Base-by-base conservation (phyloP, 2,888 invertebrate species). In the Megastigmus dorsalis region DNA sequence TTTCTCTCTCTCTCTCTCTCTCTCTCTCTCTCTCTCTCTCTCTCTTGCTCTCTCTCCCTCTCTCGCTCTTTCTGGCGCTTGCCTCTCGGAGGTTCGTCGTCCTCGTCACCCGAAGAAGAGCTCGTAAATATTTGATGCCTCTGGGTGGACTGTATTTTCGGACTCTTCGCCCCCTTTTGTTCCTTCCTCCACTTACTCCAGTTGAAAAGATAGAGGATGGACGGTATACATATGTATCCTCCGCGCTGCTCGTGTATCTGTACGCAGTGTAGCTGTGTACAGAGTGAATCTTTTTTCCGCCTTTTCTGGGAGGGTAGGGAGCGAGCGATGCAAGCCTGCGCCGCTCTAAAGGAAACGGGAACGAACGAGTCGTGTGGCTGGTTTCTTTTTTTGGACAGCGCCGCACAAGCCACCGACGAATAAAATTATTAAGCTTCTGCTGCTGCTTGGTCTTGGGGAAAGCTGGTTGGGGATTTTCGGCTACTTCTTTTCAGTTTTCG, bases 101-200 rank as follows among this genome's bases (percentile, higher is more conserved):
- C 65, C 70, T 38, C 67, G 71, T 52, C 57, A 50, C 63, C 65
- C 57, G 54, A 55, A n/a, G 57, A 57, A 57, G 38, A 26, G 52
- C 59, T 26, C 57, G 63, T 75, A 75, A 77, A 75, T 77, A 77
- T 74, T 77, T 72, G 63, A 73, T 62, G 59, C 41, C 20, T 23
- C 54, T n/a, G 45, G 48, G 18, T 43, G 48, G 20, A 66, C 59
- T 26, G 48, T 59, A 65, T 65, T 73, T 66, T 65, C 30, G 28
- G 52, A 66, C 62, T 33, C 48, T 52, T 36, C 50, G 43, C 13
- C 43, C 52, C 26, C 20, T n/a, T 36, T 59, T 36, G 26, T 38
- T 59, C 18, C 26, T 33, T 23, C 26, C 13, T 28, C 5, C 38
- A 28, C 13, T n/a, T 30, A 30, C 41, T 38, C n/a, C n/a, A n/a